Evolutionary conservation across 2,113 vertebrate species (phyloP), one percentile per base, ranked within the genome.

Genomic region (Garra rufa): DNA sequence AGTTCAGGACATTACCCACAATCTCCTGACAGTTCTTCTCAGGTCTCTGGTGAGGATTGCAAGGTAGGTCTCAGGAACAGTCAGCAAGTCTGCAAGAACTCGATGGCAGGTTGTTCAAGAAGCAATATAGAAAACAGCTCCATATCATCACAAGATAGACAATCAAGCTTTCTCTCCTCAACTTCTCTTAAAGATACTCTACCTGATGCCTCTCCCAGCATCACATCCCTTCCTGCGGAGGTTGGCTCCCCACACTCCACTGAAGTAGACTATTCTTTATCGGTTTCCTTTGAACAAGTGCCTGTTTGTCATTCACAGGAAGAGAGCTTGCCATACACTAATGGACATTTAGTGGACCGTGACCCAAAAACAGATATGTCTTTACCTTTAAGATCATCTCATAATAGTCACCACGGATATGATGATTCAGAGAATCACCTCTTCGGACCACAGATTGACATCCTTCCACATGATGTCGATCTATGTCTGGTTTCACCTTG

Each of bases 401-500:
- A 88, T 77, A 94, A 94, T 11, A 82, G 85, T 9, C 71, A 82
- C 1, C 83, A 91, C 24, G 46, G 85, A 0, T 91, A 86, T 1
- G 84, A 92, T 34, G 88, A 85, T 0, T 91, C 94, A 0, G 91
- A 93, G 0, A 92, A 92, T 0, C 79, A 84, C 19, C 59, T 92
- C 43, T 83, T 90, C 5, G 92, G 82, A 28, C 19, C 75, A 0
- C 83, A 86, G 0, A 75, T 70, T 0, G 94, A 95, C 4, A 44
- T 91, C 17, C 96, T 95, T 0, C 95, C 95, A 0, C 97, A 98
- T 0, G 96, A 98, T 0, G 98, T 99, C 1, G 97, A 99, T 71
- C 92, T 99, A 41, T 99, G 98, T 84, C 90, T 99, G 71, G 98
- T 99, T 71, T 97, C 97, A 0, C 97, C 98, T 0, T 99, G 97